Percentiles rank a stretch among this genome's conserved stretches.
phyloP scores from a whole-genome alignment of 1,140 invertebrate species.

The Metopolophium dirhodum region DNA sequence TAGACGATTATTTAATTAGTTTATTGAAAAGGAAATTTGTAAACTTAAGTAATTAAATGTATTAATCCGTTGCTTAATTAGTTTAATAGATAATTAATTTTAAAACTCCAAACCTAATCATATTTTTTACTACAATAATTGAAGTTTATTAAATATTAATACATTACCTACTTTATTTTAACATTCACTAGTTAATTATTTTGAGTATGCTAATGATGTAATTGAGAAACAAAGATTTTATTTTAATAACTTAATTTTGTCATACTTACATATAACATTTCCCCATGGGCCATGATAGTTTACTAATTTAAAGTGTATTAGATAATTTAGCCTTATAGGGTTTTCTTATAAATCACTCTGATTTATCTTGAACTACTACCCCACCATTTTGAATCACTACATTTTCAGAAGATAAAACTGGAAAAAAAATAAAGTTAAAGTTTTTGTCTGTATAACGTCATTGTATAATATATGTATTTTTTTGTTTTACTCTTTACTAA shows the following conservation, averaged over 20 bases:
- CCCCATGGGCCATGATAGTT: too few relatives aligned
- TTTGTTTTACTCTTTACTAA: too few relatives aligned
- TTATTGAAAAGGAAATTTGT: not conserved
- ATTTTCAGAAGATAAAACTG: too few relatives aligned
- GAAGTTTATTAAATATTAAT: not conserved
- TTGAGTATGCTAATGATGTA: not conserved
- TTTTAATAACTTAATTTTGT: not conserved
- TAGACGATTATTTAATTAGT: not conserved
- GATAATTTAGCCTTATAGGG: too few relatives aligned
- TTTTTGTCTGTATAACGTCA: too few relatives aligned
- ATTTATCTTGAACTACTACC: too few relatives aligned
- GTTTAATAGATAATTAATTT: not conserved
- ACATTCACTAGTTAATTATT: not conserved
- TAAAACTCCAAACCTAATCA: not conserved
- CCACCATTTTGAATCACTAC: too few relatives aligned
- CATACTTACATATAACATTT: not conserved
- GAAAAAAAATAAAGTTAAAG: too few relatives aligned
- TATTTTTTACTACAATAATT: not conserved
- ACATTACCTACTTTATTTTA: not conserved
- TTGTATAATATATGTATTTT: too few relatives aligned
- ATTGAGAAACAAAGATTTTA: not conserved
- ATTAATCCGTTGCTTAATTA: not conserved
- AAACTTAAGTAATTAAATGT: slow-evolving; percentile 10
- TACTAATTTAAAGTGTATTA: too few relatives aligned
- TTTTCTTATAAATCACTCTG: too few relatives aligned